Evolutionary conservation across 2,888 invertebrate genomes (phyloP).

Genomic region (Trachelus tabidus): DNA sequence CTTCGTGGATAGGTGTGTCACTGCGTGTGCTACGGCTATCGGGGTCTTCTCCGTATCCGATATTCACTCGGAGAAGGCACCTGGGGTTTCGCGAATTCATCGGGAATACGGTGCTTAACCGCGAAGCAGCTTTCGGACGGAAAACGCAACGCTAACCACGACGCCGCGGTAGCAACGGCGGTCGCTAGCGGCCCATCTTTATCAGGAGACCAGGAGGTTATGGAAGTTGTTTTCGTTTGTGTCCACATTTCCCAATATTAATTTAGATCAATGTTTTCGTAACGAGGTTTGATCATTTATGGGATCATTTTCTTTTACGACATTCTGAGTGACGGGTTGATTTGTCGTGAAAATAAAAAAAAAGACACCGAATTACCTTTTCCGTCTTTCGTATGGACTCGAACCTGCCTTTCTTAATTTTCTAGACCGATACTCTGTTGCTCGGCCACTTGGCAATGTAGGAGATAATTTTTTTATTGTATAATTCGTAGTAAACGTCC

Average conservation of each 20-base stretch:
- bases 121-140: background rate
- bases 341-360: background rate
- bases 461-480: background rate
- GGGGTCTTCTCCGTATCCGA: background rate
- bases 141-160: slow-evolving; percentile 33
- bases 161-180: slow-evolving; percentile 52
- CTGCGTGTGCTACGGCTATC: background rate
- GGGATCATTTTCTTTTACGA: background rate
- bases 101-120: background rate
- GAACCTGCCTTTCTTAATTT: background rate
- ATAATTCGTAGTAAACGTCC: background rate
- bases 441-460: background rate
- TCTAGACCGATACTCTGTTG: background rate
- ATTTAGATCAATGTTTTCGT: background rate
- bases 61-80: background rate
- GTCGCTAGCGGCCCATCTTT: slow-evolving; percentile 44
- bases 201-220: slow-evolving; percentile 10
- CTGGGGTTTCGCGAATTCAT: background rate
- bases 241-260: background rate
- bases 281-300: background rate
- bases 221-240: background rate
- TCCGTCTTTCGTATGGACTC: background rate
- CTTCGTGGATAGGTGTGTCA: slow-evolving; percentile 3
- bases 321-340: background rate
- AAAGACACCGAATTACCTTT: background rate